phyloP scores from a whole-genome alignment of 2,113 vertebrate genomes.

The Myotis brandtii region DNA sequence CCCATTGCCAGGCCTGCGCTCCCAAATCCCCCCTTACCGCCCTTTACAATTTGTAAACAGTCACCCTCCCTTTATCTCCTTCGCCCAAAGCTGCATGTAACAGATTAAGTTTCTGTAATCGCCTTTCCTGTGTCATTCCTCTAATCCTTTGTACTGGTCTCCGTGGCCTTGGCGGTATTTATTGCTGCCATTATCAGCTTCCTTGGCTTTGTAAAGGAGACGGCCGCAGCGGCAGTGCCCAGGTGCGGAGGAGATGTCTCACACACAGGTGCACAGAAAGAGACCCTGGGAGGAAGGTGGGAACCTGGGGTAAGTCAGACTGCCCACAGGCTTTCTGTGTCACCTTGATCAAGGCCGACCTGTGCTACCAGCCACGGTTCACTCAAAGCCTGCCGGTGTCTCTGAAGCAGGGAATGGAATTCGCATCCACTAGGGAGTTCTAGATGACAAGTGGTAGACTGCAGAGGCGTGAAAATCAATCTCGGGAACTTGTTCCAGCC shows the following conservation, averaged over 20 bases:
- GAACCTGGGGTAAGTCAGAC: background rate
- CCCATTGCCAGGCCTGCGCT: background rate
- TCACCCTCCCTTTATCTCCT: background rate
- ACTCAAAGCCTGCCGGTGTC: background rate
- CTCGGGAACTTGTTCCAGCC: background rate
- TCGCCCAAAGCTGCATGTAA: background rate
- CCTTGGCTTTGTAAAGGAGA: background rate
- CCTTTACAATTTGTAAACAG: background rate
- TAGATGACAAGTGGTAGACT: background rate
- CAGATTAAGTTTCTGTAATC: background rate
- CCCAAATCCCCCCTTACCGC: background rate
- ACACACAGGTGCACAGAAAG: background rate
- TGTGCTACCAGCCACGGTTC: background rate
- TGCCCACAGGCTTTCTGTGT: background rate
- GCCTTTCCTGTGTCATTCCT: background rate
- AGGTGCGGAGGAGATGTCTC: background rate
- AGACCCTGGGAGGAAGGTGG: background rate
- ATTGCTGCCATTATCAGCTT: background rate
- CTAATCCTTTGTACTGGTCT: background rate
- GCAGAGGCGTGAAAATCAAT: background rate
- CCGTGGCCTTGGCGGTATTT: background rate
- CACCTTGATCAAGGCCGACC: background rate
- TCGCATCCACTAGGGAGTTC: background rate
- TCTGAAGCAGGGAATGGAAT: background rate
- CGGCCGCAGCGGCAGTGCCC: background rate